Evolutionary conservation across 2,888 invertebrate genomes (phyloP), one percentile per base, ranked within the genome.

Genomic region (Cristatella mucedo): DNA sequence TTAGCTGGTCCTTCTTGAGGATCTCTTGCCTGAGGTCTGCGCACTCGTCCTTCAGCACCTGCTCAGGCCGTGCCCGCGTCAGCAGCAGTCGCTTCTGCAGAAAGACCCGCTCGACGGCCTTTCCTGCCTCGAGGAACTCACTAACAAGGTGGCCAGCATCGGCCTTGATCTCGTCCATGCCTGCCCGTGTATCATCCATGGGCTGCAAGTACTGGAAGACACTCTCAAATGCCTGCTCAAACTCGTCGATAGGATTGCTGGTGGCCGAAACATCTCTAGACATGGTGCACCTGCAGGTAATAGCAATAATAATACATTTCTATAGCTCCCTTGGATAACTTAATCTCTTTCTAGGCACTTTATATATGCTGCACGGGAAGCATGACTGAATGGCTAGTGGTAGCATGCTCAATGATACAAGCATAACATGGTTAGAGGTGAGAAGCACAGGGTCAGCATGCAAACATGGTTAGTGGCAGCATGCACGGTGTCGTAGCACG

Each of bases 21-120:
- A 36, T 36, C 18, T 36, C 36, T 18, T 36, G 36, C 24, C 18
- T 36, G 7, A 36, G 13, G 9, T 36, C 36, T 15, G 22, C 26
- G 18, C 36, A 36, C 18, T 36, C 36, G 4, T 36, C 36, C 26
- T 18, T 36, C 7, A 36, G 36, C 15, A 36, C 24, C 24, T 36
- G 36, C 15, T 36, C 36, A 6, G 36, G 36, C 18, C 18, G 22
- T n/a, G 24, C 21, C 15, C 26, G 5, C n/a, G 11, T 33, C 15
- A 36, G 24, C 24, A 26, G 36, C 4, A 36, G 22, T 4, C 26
- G 36, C 19, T 36, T 36, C 18, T 36, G 36, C 13, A 36, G 18
- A 19, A 36, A 36, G 24, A 22, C 22, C 13, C 26, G 36, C 18
- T 36, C 36, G 18, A 22, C 22, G 18, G 36, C 19, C 4, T 29